A percentile compares a stretch with the other conserved stretches of the same genome.
These are phyloP conservation scores for Theocolax elegans DNA, from an alignment of 1,140 invertebrate species.

Conservation along the genomic window DNA sequence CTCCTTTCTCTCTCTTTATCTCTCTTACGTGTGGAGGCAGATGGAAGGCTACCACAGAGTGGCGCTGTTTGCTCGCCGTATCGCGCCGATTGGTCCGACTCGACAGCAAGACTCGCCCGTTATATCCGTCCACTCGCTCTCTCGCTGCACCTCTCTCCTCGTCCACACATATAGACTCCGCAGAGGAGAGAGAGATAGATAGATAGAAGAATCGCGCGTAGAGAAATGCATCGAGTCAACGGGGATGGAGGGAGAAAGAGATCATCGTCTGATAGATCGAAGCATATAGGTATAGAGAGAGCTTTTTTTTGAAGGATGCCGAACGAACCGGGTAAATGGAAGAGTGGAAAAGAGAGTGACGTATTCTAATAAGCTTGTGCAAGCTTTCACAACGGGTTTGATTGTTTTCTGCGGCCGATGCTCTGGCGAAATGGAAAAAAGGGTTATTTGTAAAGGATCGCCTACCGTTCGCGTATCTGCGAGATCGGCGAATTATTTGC, in stretches of 20 bases:
- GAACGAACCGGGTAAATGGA: conserved; percentile 13
- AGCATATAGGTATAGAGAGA: conserved; percentile 28
- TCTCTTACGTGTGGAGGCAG: too few relatives aligned
- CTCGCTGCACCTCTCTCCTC: neutral
- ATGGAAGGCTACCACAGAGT: neutral
- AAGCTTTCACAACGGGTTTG: conserved; percentile 32
- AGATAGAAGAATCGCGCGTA: neutral
- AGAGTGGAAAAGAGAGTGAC: conserved; percentile 47
- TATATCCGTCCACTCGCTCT: neutral
- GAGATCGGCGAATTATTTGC: too few relatives aligned
- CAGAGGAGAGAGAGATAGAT: neutral
- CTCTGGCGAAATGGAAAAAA: neutral
- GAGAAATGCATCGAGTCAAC: neutral
- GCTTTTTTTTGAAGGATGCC: conserved; percentile 19
- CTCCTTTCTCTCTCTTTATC: neutral
- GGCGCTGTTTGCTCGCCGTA: conserved; percentile 10
- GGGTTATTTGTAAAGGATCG: conserved; percentile 23
- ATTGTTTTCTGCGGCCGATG: conserved; percentile 34
- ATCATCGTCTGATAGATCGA: conserved; percentile 46
- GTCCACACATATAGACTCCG: too few relatives aligned
- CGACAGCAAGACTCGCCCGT: conserved; percentile 30
- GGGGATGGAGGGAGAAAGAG: conserved; percentile 32
- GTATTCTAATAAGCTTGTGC: conserved; percentile 51
- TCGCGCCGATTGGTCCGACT: conserved; percentile 33
- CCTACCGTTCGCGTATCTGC: neutral